A percentile compares a stretch with the other conserved stretches of the same genome.
These are phyloP conservation scores for Dorcus hopei DNA, from an alignment of 2,888 invertebrate genomes.

Conservation along the genomic window DNA sequence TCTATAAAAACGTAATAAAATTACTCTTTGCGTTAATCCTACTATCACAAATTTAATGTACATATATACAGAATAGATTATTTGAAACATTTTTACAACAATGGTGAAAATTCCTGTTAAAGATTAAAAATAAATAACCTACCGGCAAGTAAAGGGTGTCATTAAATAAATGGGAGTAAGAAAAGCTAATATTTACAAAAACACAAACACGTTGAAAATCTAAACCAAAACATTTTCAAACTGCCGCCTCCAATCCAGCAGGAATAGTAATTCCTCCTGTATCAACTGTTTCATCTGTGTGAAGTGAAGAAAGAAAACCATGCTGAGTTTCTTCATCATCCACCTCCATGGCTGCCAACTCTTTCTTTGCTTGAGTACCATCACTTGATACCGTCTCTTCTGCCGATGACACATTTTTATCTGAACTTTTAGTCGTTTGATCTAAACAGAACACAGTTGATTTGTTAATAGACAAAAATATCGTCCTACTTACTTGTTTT, in stretches of 20 bases:
- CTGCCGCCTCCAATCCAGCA: conserved; percentile 42
- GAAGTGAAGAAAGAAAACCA: conserved; percentile 35
- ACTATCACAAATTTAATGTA: too few relatives aligned
- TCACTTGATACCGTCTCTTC: background rate
- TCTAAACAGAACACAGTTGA: background rate
- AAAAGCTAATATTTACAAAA: too few relatives aligned
- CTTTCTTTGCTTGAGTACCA: background rate
- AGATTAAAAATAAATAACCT: too few relatives aligned
- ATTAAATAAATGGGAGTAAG: too few relatives aligned
- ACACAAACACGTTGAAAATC: too few relatives aligned
- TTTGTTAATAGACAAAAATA: background rate
- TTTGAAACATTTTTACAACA: too few relatives aligned
- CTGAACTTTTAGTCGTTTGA: background rate
- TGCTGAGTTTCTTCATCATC: conserved; percentile 52
- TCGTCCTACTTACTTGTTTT: background rate
- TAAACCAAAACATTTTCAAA: too few relatives aligned
- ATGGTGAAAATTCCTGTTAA: too few relatives aligned
- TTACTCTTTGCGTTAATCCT: too few relatives aligned
- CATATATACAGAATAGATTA: too few relatives aligned
- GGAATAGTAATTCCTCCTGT: conserved; percentile 59
- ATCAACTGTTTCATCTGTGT: conserved; percentile 50
- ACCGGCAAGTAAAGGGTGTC: too few relatives aligned
- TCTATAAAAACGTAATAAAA: background rate
- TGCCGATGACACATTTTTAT: background rate
- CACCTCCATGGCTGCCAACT: conserved; percentile 30